Evolutionary conservation across 2,113 vertebrate genomes (phyloP).

Genomic region (Hemicordylus capensis): DNA sequence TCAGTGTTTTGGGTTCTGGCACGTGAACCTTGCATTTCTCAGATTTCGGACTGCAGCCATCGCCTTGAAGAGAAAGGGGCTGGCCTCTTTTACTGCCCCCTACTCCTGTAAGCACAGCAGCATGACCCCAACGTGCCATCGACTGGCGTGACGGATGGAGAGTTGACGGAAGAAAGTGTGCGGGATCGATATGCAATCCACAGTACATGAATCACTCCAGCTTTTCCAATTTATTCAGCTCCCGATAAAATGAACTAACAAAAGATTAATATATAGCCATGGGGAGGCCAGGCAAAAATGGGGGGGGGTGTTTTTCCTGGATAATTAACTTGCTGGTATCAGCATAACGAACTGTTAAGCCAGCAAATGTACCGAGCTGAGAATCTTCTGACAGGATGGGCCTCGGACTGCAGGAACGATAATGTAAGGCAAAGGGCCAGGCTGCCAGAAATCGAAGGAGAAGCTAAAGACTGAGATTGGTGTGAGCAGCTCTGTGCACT

Average conservation of each 20-base stretch:
- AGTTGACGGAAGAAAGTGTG: conserved; percentile 52
- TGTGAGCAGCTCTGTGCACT: not conserved
- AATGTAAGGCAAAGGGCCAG: not conserved
- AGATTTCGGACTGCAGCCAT: too few species aligned
- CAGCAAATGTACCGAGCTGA: conserved; percentile 50
- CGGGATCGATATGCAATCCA: conserved; percentile 66
- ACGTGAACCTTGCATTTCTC: not conserved
- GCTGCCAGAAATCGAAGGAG: too few species aligned
- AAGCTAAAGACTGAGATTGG: not conserved
- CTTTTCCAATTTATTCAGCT: conserved; percentile 67
- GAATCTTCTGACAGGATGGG: conserved; percentile 37
- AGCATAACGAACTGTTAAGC: conserved; percentile 58
- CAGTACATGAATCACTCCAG: conserved; percentile 67
- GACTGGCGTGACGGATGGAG: conserved; percentile 59
- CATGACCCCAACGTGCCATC: conserved; percentile 52
- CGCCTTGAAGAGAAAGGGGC: not conserved
- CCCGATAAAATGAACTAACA: conserved; percentile 62
- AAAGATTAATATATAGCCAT: conserved; percentile 62
- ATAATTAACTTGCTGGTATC: conserved; percentile 68
- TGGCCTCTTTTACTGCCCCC: not conserved
- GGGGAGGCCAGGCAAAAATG: conserved; percentile 24
- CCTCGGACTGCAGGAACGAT: not conserved
- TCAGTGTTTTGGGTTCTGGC: not conserved
- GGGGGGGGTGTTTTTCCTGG: conserved; percentile 13
- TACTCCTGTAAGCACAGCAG: accelerated